phyloP scores from a whole-genome alignment of 2,113 vertebrate species.

The Xiphophorus maculatus region DNA sequence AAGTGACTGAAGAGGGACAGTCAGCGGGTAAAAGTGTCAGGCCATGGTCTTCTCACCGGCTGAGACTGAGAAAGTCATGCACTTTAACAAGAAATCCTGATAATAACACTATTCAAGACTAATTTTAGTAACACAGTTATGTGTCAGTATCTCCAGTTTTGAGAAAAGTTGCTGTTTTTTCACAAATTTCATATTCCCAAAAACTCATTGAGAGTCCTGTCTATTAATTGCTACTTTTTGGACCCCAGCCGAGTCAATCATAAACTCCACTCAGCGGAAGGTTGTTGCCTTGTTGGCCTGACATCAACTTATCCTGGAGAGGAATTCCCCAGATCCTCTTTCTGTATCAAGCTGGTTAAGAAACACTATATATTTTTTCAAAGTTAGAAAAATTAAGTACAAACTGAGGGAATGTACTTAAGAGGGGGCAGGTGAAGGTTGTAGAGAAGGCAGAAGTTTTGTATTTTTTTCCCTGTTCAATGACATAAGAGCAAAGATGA shows the following conservation, averaged over 20 bases:
- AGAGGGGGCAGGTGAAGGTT: too few species aligned
- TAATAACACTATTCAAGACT: too few species aligned
- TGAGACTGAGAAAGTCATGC: not conserved
- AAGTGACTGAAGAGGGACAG: not conserved
- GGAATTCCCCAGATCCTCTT: not conserved
- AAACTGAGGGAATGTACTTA: not conserved
- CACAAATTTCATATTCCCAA: too few species aligned
- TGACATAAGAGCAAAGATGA: too few species aligned
- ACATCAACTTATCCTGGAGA: not conserved
- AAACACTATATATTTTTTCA: not conserved
- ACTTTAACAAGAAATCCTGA: not conserved
- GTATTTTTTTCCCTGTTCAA: too few species aligned
- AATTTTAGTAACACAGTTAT: too few species aligned
- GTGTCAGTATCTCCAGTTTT: too few species aligned
- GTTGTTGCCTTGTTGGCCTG: not conserved
- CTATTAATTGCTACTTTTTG: too few species aligned
- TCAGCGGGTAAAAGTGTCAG: not conserved
- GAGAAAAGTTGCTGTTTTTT: too few species aligned
- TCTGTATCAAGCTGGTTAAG: not conserved
- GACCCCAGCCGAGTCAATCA: not conserved
- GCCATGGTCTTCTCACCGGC: not conserved
- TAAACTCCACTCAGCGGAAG: not conserved
- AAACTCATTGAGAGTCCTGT: too few species aligned
- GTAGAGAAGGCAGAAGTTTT: too few species aligned
- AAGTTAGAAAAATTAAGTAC: not conserved